A percentile compares a stretch with the other conserved stretches of the same genome.
These are phyloP conservation scores for Narcine bancroftii DNA, from an alignment of 2,113 vertebrate genomes.

Conservation along the genomic window DNA sequence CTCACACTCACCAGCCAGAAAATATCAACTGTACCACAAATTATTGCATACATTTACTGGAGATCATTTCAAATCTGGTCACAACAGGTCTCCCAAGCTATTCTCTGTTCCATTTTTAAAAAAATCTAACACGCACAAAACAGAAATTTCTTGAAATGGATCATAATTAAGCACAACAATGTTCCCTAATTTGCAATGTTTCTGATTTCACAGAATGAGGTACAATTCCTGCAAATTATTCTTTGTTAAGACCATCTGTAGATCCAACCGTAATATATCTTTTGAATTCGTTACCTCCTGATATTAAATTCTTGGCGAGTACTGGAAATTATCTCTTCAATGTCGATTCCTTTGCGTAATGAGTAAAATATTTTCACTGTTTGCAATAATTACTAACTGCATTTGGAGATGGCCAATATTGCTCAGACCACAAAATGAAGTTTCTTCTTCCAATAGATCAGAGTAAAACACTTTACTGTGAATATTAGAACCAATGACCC, in stretches of 20 bases:
- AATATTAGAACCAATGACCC: not conserved
- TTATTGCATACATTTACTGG: not conserved
- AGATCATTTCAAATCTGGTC: not conserved
- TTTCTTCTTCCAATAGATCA: not conserved
- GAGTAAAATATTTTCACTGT: not conserved
- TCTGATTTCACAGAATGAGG: not conserved
- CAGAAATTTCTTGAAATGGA: not conserved
- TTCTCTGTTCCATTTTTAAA: not conserved
- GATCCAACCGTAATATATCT: not conserved
- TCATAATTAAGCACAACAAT: constrained; percentile 19
- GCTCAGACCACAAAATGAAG: not conserved
- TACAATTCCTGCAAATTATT: not conserved
- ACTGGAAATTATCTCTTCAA: not conserved
- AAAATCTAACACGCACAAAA: not conserved
- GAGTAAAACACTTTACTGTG: too few species aligned
- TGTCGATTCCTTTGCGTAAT: not conserved
- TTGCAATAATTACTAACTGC: not conserved
- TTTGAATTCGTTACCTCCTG: not conserved
- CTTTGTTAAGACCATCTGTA: not conserved
- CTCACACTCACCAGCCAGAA: not conserved
- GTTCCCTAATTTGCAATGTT: not conserved
- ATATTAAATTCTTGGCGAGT: not conserved
- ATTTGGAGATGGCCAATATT: not conserved
- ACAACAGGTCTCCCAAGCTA: not conserved
- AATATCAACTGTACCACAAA: not conserved